A percentile compares a stretch with the other conserved stretches of the same genome.
These are phyloP conservation scores for Monochamus alternatus DNA, from an alignment of 2,888 invertebrate genomes.

Conservation along the genomic window DNA sequence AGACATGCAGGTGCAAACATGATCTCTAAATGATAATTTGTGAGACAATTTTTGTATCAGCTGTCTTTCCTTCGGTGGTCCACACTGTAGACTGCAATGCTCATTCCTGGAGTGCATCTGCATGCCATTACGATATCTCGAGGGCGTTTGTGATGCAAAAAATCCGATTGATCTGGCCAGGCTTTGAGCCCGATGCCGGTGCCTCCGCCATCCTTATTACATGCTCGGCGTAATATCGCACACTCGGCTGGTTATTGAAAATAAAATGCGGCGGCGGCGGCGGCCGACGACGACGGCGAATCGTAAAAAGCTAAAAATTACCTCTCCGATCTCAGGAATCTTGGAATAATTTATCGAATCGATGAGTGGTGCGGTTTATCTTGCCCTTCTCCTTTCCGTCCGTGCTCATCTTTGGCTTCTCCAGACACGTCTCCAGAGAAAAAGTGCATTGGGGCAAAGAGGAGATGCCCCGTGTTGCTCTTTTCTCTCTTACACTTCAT, in stretches of 20 bases:
- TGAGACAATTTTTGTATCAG: too few relatives aligned
- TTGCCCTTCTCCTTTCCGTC: neutral
- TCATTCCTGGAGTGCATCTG: constrained; percentile 62
- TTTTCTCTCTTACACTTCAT: too few relatives aligned
- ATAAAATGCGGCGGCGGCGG: constrained; percentile 21
- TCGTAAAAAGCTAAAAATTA: constrained; percentile 25
- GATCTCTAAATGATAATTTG: too few relatives aligned
- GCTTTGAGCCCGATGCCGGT: neutral
- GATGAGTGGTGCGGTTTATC: constrained; percentile 1
- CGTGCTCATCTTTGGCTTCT: neutral
- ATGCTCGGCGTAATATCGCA: constrained; percentile 49
- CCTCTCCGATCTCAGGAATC: neutral
- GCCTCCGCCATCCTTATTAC: constrained; percentile 53
- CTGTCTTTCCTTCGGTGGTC: constrained; percentile 7
- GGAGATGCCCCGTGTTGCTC: too few relatives aligned
- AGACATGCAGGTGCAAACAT: too few relatives aligned
- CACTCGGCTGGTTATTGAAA: constrained; percentile 36
- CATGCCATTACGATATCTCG: constrained; percentile 62
- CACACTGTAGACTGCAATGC: constrained; percentile 50
- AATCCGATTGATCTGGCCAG: constrained; percentile 57
- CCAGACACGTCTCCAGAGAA: neutral
- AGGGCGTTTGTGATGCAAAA: constrained; percentile 60
- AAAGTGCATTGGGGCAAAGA: too few relatives aligned
- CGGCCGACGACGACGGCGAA: constrained; percentile 1
- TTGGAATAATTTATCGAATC: constrained; percentile 17